A percentile compares a stretch with the other conserved stretches of the same genome.
phyloP scores from a whole-genome alignment of 2,113 vertebrate species.

The Tauraco erythrolophus region DNA sequence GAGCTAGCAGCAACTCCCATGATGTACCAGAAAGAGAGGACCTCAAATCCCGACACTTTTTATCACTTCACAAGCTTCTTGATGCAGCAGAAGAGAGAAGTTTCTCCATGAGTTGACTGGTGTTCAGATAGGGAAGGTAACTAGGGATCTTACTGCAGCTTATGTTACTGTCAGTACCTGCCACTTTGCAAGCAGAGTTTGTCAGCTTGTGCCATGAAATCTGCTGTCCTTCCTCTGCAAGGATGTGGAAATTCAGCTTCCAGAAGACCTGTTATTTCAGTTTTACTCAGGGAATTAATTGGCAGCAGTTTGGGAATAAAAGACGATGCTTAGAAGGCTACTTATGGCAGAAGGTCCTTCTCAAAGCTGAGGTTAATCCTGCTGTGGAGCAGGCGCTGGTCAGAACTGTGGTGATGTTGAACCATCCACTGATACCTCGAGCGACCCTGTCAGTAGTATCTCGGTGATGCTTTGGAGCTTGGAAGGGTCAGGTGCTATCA shows the following conservation, averaged over 20 bases:
- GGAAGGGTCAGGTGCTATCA: background rate
- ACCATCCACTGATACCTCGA: rapidly evolving
- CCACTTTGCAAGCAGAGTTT: background rate
- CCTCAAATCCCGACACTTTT: background rate
- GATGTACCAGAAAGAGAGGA: background rate
- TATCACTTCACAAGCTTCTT: background rate
- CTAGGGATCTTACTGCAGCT: background rate
- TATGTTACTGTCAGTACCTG: background rate
- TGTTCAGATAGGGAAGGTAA: background rate
- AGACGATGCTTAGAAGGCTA: rapidly evolving
- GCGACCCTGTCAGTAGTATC: background rate
- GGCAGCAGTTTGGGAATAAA: background rate
- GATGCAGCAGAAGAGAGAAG: background rate
- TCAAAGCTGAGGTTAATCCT: background rate
- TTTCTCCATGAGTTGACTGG: background rate
- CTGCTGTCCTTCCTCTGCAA: background rate
- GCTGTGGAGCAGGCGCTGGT: background rate
- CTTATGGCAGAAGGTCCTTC: background rate
- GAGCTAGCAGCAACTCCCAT: background rate
- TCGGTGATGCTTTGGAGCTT: background rate
- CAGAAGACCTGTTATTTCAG: background rate
- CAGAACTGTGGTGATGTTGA: background rate
- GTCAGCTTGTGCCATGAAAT: background rate
- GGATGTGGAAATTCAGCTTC: background rate
- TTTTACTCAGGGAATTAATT: background rate